Base-by-base conservation (phyloP, 92 coral and sea anemone genomes). In the Zoanthus solanderi region DNA sequence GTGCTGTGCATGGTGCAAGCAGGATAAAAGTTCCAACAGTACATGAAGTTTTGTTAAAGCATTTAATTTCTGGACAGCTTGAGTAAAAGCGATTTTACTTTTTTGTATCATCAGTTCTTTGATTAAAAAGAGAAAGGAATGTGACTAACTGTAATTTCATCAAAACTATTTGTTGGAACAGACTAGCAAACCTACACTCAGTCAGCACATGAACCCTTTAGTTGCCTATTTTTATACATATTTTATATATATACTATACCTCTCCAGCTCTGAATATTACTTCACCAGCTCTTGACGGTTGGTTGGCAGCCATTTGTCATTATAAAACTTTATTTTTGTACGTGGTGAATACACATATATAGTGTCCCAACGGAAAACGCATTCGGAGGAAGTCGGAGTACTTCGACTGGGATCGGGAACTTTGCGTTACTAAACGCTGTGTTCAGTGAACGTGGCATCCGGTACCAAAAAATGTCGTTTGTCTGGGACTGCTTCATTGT, bases 401-500 rank as follows among this genome's bases (percentile, higher is more conserved):
- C 85, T 44, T 81, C 85, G 85, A 29, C 14, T 18, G 7, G 46
- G 61, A 42, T 81, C 85, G 85, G 48, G 29, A 67, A 3, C 46
- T 44, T 60, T 67, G 75, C 60, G 52, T 16, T 32, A 73, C 56
- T 14, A 32, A 65, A 67, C 75, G 31, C n/a, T 53, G 45, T 81
- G 75, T 60, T 81, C 11, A 30, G n/a, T 67, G 75, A 81, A 81
- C 85, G 85, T 81, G 85, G 85, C 78, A 61, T 87, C 72, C 30
- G 10, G 58, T 61, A 69, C 15, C 75, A 91, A 93, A 37, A 37
- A 52, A 97, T 97, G 99, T 97, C 99, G 83, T 95, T 97, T 78
- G 84, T 92, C 69, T 92, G 95, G 71, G 99, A 97, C 78, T 97
- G 93, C 84, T 91, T 95, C 46, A 94, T 97, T 74, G 98, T 97